A percentile compares a stretch with the other conserved stretches of the same genome.
Conservation (phyloP, 2,113 vertebrate species). For the Benthochromis sp. region DNA sequence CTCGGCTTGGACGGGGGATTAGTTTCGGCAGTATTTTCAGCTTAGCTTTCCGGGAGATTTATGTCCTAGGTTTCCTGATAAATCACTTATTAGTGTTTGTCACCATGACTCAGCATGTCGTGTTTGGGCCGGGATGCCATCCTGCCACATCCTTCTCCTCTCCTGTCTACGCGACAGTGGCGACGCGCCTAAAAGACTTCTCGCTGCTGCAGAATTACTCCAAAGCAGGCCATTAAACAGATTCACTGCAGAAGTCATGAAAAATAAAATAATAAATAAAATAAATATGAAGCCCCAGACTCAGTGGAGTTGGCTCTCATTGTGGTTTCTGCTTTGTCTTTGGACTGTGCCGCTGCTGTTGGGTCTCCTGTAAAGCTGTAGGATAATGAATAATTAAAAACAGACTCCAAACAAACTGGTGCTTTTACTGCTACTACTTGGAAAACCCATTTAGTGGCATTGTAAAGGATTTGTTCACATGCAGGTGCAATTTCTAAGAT, state of each 20-base stretch:
- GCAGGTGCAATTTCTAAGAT: not conserved
- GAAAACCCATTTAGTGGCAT: not conserved
- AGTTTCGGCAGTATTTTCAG: not conserved
- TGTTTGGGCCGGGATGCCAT: not conserved
- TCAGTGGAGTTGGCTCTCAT: not conserved
- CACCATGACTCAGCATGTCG: constrained; percentile 39
- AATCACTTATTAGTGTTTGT: constrained; percentile 38
- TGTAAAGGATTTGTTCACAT: not conserved
- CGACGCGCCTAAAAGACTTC: not conserved
- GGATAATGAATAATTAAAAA: constrained; percentile 22
- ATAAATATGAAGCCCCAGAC: not conserved
- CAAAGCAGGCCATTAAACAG: not conserved
- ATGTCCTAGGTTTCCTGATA: constrained; percentile 11
- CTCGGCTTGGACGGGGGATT: constrained; percentile 15
- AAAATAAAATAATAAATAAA: not conserved
- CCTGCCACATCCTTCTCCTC: not conserved
- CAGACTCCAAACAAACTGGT: not conserved
- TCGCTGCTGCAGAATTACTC: not conserved
- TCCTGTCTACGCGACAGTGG: not conserved
- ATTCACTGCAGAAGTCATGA: not conserved
- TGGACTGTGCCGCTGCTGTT: not conserved
- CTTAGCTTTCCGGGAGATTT: constrained; percentile 17
- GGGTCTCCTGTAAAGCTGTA: not conserved
- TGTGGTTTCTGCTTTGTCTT: not conserved
- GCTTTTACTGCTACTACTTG: not conserved